Evolutionary conservation across 2,113 vertebrate genomes (phyloP).

Genomic region (Rhinopomastus cyanomelas): DNA sequence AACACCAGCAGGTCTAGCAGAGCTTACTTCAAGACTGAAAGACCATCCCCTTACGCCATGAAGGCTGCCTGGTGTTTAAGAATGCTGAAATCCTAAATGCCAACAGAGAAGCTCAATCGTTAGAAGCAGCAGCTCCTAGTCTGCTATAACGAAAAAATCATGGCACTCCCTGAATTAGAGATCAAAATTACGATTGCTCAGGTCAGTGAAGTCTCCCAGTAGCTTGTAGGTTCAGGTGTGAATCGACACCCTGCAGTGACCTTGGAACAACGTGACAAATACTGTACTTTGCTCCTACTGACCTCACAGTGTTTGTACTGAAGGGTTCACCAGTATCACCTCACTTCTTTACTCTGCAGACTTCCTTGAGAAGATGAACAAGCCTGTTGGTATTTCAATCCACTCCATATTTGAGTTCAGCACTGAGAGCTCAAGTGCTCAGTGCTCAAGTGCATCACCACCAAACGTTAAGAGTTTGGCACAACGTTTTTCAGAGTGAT

Average conservation of each 20-base stretch:
- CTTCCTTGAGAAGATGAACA: not conserved
- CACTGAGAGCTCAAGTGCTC: not conserved
- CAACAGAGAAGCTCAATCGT: not conserved
- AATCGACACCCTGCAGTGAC: not conserved
- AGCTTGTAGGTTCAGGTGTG: not conserved
- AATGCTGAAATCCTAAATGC: not conserved
- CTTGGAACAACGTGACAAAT: accelerated
- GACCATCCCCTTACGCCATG: not conserved
- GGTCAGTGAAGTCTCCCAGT: not conserved
- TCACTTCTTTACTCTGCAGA: not conserved
- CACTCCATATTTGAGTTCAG: not conserved
- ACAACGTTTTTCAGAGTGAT: not conserved
- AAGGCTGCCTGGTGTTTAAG: not conserved
- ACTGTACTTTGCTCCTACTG: not conserved
- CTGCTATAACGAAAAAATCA: not conserved
- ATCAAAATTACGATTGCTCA: not conserved
- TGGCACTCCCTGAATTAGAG: not conserved
- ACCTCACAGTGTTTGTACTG: not conserved
- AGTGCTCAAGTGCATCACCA: not conserved
- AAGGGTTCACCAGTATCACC: not conserved
- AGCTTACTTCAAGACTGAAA: not conserved
- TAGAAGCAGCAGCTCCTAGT: not conserved
- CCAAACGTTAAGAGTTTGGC: not conserved
- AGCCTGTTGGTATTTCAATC: not conserved
- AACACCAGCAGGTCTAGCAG: not conserved